A percentile compares a stretch with the other conserved stretches of the same genome.
Conservation (phyloP, 35 echinoderm and acorn worm species). For the Acanthaster planci region DNA sequence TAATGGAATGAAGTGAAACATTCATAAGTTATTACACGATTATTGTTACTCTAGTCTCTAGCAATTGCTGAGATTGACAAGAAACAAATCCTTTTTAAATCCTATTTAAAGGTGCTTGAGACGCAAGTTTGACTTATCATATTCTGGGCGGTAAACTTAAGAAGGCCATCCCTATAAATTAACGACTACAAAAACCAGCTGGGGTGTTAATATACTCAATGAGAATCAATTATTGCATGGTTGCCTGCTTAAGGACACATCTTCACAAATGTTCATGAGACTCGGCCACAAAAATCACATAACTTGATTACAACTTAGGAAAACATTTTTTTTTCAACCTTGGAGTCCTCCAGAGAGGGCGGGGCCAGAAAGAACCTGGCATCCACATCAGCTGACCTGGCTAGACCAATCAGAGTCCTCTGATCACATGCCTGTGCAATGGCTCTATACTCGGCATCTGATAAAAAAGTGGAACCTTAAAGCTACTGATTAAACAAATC, state of each 20-base stretch:
- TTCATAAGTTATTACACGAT: no score
- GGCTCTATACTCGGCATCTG: slow-evolving; percentile 89
- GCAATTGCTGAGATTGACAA: not conserved
- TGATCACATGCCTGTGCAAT: slow-evolving; percentile 90
- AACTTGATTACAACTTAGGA: no score
- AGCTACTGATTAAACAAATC: no score
- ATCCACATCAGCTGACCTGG: slow-evolving; percentile 82
- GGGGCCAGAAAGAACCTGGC: slow-evolving; percentile 82
- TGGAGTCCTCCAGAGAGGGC: slow-evolving; percentile 49
- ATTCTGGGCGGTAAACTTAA: no score
- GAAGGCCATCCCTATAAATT: no score
- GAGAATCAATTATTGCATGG: not conserved
- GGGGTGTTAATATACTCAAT: not conserved
- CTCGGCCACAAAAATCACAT: not conserved
- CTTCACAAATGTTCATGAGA: not conserved
- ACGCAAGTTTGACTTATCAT: no score
- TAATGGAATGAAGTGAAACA: not conserved
- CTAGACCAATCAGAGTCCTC: slow-evolving; percentile 86
- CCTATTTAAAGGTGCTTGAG: no score
- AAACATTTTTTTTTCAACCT: slow-evolving; percentile 35
- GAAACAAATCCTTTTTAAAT: no score
- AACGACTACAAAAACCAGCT: no score
- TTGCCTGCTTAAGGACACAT: not conserved
- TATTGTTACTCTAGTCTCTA: no score
- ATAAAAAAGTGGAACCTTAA: not conserved